phyloP scores from a whole-genome alignment of 2,113 vertebrate species.

The Mastomys coucha region DNA sequence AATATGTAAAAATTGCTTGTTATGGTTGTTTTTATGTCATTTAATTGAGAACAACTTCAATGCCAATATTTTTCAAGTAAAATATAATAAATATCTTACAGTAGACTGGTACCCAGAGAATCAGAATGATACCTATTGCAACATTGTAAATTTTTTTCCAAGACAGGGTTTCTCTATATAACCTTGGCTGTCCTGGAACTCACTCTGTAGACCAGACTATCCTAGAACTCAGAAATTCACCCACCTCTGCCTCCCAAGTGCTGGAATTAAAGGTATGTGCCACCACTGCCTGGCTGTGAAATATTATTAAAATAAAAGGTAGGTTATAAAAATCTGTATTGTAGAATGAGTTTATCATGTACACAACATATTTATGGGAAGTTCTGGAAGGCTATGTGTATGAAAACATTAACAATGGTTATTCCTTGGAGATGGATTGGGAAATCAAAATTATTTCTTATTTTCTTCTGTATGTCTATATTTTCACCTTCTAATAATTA shows the following conservation, averaged over 20 bases:
- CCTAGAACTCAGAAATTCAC: too few relatives aligned
- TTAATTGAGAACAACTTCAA: conserved; percentile 51
- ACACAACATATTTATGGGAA: not conserved
- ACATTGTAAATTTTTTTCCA: not conserved
- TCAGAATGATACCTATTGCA: not conserved
- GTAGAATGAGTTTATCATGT: not conserved
- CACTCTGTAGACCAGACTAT: too few relatives aligned
- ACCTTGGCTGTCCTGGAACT: too few relatives aligned
- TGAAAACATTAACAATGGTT: not conserved
- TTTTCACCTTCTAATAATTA: not conserved
- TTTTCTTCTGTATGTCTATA: conserved; percentile 38
- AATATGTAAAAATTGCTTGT: not conserved
- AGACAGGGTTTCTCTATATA: too few relatives aligned
- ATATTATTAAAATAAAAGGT: not conserved
- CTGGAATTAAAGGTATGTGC: too few relatives aligned
- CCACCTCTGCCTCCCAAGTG: too few relatives aligned
- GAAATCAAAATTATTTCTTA: conserved; percentile 2
- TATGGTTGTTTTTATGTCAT: not conserved
- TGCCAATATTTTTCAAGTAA: conserved; percentile 20
- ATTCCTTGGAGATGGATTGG: not conserved
- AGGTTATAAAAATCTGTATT: not conserved
- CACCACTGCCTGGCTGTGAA: not conserved
- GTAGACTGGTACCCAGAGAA: not conserved
- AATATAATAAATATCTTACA: not conserved
- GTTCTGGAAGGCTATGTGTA: not conserved